These are phyloP conservation scores for Petroica traversi DNA, from an alignment of 2,113 vertebrate genomes.

Conservation along the genomic window DNA sequence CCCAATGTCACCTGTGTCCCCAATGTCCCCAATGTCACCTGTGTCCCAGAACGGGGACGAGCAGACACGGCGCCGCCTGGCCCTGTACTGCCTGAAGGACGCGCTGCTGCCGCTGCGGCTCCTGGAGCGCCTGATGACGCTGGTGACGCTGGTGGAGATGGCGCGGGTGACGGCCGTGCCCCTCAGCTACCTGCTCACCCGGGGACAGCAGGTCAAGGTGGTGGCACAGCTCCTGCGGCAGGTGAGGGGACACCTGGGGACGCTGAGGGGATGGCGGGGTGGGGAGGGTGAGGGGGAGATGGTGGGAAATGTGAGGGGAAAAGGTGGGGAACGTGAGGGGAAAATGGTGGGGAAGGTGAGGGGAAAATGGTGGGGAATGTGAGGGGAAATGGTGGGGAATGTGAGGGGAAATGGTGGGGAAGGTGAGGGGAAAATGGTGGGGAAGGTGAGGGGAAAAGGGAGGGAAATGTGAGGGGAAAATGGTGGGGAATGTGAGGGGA, in stretches of 20 bases:
- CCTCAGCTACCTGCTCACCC: neutral
- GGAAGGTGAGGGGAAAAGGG: too few species aligned
- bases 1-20: neutral
- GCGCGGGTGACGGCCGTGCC: neutral
- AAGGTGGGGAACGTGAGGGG: accelerated
- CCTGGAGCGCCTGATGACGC: neutral
- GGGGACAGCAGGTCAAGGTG: neutral
- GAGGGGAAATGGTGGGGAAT: too few species aligned
- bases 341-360: accelerated
- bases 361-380: accelerated
- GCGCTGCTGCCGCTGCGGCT: neutral
- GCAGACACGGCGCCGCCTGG: neutral
- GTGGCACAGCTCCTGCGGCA: neutral
- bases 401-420: too few species aligned
- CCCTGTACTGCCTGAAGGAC: neutral
- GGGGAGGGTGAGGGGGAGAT: neutral
- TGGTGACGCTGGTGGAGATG: neutral
- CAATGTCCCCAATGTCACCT: too few species aligned
- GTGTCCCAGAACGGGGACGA: neutral
- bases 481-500: too few species aligned
- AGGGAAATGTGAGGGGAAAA: too few species aligned
- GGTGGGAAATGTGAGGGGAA: neutral
- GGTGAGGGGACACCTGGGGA: neutral
- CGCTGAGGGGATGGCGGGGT: too few species aligned
- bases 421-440: too few species aligned